Evolutionary conservation across 2,113 vertebrate species (phyloP), one percentile per base, ranked within the genome.

Genomic region (Pongo abelii): DNA sequence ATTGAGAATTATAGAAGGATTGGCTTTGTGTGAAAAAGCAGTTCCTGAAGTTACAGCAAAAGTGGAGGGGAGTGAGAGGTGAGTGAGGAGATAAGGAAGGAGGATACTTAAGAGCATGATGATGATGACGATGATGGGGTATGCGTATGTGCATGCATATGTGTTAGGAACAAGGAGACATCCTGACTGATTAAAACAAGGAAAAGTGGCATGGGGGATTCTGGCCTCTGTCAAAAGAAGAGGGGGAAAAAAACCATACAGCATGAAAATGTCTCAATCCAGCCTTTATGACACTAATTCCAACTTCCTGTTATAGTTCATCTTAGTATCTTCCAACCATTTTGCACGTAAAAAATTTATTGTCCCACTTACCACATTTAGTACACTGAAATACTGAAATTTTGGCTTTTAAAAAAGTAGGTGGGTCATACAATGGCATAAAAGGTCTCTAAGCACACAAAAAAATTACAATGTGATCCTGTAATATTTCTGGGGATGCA

Each of bases 361-460:
- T 57, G 40, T 88, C 20, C n/a, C 30, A 91, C 18, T 77, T 75
- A 59, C 43, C 1, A 93, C 9, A 91, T 70, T 94, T 55, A 96
- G 32, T 70, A 90, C 40, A 84, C 0, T 64, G 43, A 86, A 96
- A 95, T 79, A 55, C 16, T 67, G 3, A 74, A 86, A 83, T 86
- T 95, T 43, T 64, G 40, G n/a, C 69, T 92, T 61, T 46, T 9
- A 32, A 46, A 77, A 83, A 77, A 84, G 43, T 48, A 80, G 35
- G 7, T 83, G 10, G 48, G 2, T 78, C 83, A 84, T 59, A 67
- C 81, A 88, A 48, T 48, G 16, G 52, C n/a, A 84, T 50, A 77
- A 80, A 93, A 94, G 8, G 27, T 83, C 86, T 79, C 22, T 35
- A 96, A 92, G 40, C 23, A 97, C 16, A 67, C 4, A 96, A 14